Conservation (phyloP, 2,797 vertebrate genomes). For the Gallinago stenura region DNA sequence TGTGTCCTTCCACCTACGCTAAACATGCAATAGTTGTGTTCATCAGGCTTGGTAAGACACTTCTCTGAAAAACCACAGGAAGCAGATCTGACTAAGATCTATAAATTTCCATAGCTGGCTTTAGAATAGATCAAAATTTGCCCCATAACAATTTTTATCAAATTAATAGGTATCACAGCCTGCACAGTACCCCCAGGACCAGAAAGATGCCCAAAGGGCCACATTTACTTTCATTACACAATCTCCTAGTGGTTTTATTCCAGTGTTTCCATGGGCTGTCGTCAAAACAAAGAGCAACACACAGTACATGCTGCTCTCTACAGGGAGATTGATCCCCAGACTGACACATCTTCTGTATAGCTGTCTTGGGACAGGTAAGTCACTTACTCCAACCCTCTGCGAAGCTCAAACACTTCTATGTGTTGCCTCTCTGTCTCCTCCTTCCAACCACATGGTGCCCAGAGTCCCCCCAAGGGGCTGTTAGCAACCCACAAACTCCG, state of each 20-base stretch:
- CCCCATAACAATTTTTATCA: neutral
- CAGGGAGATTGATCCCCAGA: neutral
- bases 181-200: neutral
- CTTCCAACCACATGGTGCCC: neutral
- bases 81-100: neutral
- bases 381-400: neutral
- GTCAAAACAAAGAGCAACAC: neutral
- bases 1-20: neutral
- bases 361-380: neutral
- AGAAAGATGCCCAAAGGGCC: neutral
- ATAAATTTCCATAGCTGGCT: neutral
- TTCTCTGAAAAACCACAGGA: conserved; percentile 4
- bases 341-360: neutral
- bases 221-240: neutral
- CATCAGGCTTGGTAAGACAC: neutral
- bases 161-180: neutral
- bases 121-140: neutral
- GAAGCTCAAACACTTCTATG: neutral
- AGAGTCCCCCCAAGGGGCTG: neutral
- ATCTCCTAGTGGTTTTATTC: neutral
- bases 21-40: neutral
- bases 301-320: neutral
- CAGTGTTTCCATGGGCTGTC: neutral
- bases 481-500: neutral
- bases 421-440: neutral